Conservation (phyloP, 2,113 vertebrate genomes). For the Heterotis niloticus region DNA sequence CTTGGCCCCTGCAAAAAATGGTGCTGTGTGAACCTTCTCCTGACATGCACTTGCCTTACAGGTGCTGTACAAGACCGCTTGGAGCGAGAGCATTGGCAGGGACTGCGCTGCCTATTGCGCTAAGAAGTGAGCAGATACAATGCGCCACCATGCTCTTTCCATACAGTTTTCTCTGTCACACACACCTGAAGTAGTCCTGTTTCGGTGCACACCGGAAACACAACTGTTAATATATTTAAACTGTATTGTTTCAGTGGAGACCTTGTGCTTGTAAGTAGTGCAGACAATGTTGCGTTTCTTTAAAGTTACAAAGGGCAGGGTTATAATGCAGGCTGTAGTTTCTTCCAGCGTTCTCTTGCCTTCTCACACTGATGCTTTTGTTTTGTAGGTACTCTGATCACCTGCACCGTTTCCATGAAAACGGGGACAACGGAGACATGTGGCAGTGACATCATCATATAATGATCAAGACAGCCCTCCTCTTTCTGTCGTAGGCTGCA, state of each 20-base stretch:
- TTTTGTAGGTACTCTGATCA: constrained; percentile 83
- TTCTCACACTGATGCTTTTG: background rate
- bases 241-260: no score
- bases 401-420: constrained; percentile 88
- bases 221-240: no score
- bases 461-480: background rate
- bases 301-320: no score
- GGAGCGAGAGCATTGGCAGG: constrained; percentile 86
- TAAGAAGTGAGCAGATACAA: constrained; percentile 72
- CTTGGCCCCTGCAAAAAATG: no score
- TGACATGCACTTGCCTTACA: constrained; percentile 38
- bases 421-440: constrained; percentile 63
- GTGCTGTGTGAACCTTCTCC: background rate
- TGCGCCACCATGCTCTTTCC: no score
- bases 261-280: no score
- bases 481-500: background rate
- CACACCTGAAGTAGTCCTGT: background rate
- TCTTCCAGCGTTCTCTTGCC: background rate
- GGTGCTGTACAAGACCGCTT: constrained; percentile 93
- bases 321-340: no score
- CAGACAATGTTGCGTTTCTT: no score
- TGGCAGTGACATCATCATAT: constrained; percentile 56
- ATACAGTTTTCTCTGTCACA: background rate
- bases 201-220: no score
- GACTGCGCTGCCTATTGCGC: constrained; percentile 87